phyloP scores from a whole-genome alignment of 2,888 invertebrate genomes.

The Callyntrura guangdongensis region DNA sequence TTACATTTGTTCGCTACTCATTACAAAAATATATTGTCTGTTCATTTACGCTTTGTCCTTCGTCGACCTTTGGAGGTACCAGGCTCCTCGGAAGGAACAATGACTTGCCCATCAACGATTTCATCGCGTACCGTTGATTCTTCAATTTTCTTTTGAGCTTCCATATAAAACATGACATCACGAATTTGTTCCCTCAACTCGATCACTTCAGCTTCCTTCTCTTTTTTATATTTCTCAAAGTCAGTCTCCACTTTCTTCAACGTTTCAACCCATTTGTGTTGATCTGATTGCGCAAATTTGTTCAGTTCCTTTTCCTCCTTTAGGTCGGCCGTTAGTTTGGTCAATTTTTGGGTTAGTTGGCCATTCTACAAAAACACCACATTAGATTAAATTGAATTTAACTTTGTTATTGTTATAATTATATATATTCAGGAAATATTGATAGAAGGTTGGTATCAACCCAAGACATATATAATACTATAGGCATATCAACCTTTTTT shows the following conservation, averaged over 20 bases:
- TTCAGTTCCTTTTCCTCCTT: slow-evolving; percentile 95
- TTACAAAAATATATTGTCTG: too few species aligned
- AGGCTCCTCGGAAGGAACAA: slow-evolving; percentile 86
- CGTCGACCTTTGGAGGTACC: slow-evolving; percentile 50
- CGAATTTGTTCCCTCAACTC: slow-evolving; percentile 97
- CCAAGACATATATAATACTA: too few species aligned
- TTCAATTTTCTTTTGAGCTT: slow-evolving; percentile 91
- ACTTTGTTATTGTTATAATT: background rate
- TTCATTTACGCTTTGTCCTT: slow-evolving; percentile 64
- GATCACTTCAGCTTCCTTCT: slow-evolving; percentile 89
- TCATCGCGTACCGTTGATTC: slow-evolving; percentile 88
- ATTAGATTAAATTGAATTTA: background rate
- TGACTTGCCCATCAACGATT: slow-evolving; percentile 89
- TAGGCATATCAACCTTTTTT: slow-evolving; percentile 91
- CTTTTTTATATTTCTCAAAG: slow-evolving; percentile 85
- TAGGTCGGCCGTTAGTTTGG: slow-evolving; percentile 90
- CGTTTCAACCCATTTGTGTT: slow-evolving; percentile 90
- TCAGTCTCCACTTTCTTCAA: slow-evolving; percentile 88
- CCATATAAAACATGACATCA: slow-evolving; percentile 98
- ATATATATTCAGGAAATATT: too few species aligned
- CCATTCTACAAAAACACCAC: slow-evolving; percentile 78
- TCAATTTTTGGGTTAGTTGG: slow-evolving; percentile 87
- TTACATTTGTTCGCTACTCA: too few species aligned
- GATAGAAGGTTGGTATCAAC: too few species aligned
- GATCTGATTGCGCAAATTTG: slow-evolving; percentile 91